Evolutionary conservation across 2,113 vertebrate genomes (phyloP).

Genomic region (Hyperopisus bebe): DNA sequence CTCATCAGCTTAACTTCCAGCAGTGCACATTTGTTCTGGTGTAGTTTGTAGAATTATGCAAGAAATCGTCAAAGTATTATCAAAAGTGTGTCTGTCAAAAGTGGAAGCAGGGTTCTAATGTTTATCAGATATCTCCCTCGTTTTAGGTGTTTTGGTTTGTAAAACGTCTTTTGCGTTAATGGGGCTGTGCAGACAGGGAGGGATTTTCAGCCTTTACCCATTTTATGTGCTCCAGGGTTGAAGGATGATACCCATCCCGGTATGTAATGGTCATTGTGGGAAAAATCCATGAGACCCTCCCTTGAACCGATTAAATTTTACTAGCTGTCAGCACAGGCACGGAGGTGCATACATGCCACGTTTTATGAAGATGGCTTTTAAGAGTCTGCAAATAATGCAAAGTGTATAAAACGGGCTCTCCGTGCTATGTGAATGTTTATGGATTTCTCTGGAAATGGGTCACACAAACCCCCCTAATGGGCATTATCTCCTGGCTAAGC

Average conservation of each 20-base stretch:
- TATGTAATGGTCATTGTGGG: neutral
- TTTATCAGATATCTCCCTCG: neutral
- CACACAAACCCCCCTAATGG: neutral
- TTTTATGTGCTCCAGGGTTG: neutral
- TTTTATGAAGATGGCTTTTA: neutral
- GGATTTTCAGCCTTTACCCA: neutral
- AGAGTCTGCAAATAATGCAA: no score
- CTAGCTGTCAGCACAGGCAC: neutral
- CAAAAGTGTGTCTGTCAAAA: slow-evolving; percentile 23
- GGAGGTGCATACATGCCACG: neutral
- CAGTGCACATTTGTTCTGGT: slow-evolving; percentile 35
- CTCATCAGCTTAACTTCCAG: neutral
- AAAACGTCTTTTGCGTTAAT: slow-evolving; percentile 3
- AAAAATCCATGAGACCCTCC: neutral
- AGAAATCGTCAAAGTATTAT: neutral
- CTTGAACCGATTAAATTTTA: neutral
- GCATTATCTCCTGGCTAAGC: neutral
- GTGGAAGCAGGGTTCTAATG: slow-evolving; percentile 41
- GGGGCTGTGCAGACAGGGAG: neutral
- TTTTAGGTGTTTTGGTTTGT: neutral
- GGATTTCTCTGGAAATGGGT: neutral
- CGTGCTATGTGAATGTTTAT: neutral
- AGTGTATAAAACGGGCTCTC: neutral
- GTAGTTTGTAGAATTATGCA: slow-evolving; percentile 17
- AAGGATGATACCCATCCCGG: neutral